Percentiles rank a stretch among this genome's conserved stretches.
These are phyloP conservation scores for Sapayoa aenigma DNA, from an alignment of 2,113 vertebrate species.

Conservation along the genomic window DNA sequence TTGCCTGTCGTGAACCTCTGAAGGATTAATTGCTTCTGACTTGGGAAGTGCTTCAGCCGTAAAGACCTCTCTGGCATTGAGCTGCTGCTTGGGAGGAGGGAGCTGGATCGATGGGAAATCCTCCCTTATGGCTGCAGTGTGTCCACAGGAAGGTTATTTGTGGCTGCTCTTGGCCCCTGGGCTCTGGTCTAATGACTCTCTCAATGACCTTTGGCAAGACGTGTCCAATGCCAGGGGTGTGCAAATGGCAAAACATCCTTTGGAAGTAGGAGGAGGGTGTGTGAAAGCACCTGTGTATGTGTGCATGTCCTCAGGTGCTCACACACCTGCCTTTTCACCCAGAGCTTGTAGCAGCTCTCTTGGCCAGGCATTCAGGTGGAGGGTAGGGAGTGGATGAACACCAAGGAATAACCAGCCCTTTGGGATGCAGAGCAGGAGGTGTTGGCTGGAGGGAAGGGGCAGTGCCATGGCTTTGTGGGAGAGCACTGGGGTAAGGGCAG, in stretches of 20 bases:
- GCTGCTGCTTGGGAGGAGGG: neutral
- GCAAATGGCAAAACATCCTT: neutral
- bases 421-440: neutral
- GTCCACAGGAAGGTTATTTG: neutral
- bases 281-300: neutral
- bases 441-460: neutral
- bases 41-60: neutral
- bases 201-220: neutral
- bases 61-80: neutral
- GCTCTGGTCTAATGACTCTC: neutral
- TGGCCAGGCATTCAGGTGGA: accelerated
- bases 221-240: neutral
- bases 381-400: neutral
- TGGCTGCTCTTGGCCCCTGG: neutral
- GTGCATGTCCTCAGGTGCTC: accelerated
- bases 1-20: neutral
- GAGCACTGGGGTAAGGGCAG: neutral
- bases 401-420: neutral
- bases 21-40: neutral
- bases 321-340: neutral
- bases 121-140: neutral
- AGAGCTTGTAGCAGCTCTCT: neutral
- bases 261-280: neutral
- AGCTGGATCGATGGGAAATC: neutral
- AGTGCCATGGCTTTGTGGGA: neutral